phyloP scores from a whole-genome alignment of 37 sponge, comb jelly and placozoan species.

The Haliclona indistincta region DNA sequence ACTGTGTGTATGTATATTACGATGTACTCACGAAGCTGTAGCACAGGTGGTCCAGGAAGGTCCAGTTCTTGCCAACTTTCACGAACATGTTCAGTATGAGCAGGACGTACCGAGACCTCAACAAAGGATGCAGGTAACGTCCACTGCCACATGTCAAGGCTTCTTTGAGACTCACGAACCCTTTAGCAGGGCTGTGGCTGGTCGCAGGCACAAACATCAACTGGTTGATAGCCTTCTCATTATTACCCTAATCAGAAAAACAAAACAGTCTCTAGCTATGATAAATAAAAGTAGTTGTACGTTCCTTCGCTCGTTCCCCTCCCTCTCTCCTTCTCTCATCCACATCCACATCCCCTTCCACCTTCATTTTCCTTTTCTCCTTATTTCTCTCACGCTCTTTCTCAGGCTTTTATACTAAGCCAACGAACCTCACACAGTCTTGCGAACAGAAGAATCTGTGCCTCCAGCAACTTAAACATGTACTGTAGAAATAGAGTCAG shows the following conservation, averaged over 20 bases:
- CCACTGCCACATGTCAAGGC: slow-evolving; percentile 34
- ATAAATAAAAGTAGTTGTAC: too few species aligned
- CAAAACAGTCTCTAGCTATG: too few species aligned
- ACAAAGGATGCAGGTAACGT: slow-evolving; percentile 16
- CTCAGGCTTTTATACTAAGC: too few species aligned
- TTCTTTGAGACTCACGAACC: slow-evolving; percentile 37
- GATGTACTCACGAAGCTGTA: slow-evolving; percentile 63
- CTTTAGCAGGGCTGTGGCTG: neutral
- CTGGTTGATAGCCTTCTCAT: slow-evolving; percentile 52
- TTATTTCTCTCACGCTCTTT: too few species aligned
- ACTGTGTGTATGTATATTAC: too few species aligned
- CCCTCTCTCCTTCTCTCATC: too few species aligned
- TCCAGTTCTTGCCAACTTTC: slow-evolving; percentile 63
- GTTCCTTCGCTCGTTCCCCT: too few species aligned
- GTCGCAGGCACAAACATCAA: neutral
- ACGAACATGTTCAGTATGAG: slow-evolving; percentile 55
- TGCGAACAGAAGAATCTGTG: slow-evolving; percentile 61
- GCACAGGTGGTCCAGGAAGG: slow-evolving; percentile 61
- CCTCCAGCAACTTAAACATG: too few species aligned
- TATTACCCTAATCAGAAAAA: too few species aligned
- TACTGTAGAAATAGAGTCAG: too few species aligned
- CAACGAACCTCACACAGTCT: slow-evolving; percentile 52
- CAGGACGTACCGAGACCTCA: slow-evolving; percentile 45
- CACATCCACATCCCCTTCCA: too few species aligned
- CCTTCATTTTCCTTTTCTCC: too few species aligned